Evolutionary conservation across 2,113 vertebrate genomes (phyloP).

Genomic region (Papio anubis): DNA sequence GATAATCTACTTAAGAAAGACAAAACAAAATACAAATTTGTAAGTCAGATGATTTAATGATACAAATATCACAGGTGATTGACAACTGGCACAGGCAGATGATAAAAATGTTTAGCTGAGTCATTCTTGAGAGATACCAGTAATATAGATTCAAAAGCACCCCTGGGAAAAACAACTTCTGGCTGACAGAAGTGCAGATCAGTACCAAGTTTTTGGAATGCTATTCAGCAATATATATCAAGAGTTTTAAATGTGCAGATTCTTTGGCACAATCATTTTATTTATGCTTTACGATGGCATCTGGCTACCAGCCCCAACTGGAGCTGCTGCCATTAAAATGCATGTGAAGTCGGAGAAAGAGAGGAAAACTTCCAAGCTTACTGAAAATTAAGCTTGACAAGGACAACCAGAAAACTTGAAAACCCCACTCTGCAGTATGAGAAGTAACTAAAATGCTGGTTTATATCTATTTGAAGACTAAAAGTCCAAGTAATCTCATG

Average conservation of each 20-base stretch:
- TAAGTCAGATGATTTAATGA: neutral
- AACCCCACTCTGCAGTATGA: neutral
- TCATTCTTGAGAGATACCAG: neutral
- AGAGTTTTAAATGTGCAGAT: neutral
- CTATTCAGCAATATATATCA: neutral
- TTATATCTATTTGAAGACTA: neutral
- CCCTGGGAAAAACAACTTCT: neutral
- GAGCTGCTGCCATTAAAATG: conserved; percentile 44
- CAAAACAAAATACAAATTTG: neutral
- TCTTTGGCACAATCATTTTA: conserved; percentile 24
- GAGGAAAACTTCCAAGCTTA: conserved; percentile 37
- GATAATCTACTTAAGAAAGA: neutral
- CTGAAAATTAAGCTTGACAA: conserved; percentile 31
- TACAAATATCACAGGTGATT: neutral
- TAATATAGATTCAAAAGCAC: neutral
- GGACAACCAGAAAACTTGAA: conserved; percentile 18
- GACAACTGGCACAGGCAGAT: neutral
- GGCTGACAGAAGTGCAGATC: neutral
- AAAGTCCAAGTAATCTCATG: neutral
- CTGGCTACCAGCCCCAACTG: conserved; percentile 42
- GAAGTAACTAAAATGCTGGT: neutral
- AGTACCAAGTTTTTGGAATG: neutral
- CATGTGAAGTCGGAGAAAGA: conserved; percentile 26
- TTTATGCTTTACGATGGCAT: conserved; percentile 50
- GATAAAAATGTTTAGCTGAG: neutral